Conservation (phyloP, 1,140 invertebrate species). For the Microvelia longipes region DNA sequence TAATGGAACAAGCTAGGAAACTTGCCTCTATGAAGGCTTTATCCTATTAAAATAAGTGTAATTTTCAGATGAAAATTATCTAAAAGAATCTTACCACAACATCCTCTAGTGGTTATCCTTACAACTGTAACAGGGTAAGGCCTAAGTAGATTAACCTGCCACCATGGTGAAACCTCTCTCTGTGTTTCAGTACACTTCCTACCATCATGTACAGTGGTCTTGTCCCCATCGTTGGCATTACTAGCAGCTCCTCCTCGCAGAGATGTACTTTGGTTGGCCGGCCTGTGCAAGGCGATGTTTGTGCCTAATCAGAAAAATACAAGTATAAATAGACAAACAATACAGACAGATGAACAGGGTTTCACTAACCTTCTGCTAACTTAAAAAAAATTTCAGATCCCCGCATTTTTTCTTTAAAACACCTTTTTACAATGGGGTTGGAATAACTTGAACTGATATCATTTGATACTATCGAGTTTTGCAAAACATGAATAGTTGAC, state of each 20-base stretch:
- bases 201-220: conserved; percentile 66
- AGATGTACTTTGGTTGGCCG: conserved; percentile 75
- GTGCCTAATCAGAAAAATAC: conserved; percentile 39
- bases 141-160: conserved; percentile 71
- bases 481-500: no score
- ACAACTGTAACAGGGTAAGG: conserved; percentile 71
- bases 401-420: no score
- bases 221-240: conserved; percentile 74
- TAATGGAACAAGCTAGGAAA: no score
- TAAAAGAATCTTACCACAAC: conserved; percentile 55
- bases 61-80: no score
- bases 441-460: no score
- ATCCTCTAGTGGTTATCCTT: conserved; percentile 67
- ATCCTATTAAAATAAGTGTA: no score
- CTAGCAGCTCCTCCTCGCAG: conserved; percentile 60
- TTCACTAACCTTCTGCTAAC: background rate
- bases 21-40: no score
- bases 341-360: background rate
- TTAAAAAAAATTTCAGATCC: background rate
- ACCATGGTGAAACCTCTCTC: conserved; percentile 76
- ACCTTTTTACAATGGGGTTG: no score
- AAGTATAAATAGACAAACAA: background rate
- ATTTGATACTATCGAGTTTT: no score
- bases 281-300: conserved; percentile 72
- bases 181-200: conserved; percentile 76